Conservation (phyloP, 2,113 vertebrate genomes). For the Oxyura jamaicensis region DNA sequence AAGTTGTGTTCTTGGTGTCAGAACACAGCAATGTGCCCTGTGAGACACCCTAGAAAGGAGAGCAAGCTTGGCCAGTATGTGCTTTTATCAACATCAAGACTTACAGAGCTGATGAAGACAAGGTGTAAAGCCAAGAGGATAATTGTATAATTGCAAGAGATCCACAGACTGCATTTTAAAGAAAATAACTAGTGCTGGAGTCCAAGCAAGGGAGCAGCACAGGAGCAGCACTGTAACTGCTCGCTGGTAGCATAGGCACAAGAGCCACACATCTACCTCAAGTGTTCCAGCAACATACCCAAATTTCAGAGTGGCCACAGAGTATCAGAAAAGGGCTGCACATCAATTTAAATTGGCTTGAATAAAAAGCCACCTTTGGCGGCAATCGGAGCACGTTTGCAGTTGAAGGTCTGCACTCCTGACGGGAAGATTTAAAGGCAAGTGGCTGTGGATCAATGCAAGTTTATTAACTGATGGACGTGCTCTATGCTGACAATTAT, state of each 20-base stretch:
- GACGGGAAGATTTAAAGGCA: neutral
- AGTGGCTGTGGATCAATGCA: neutral
- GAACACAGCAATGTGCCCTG: rapidly evolving
- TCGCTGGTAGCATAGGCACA: neutral
- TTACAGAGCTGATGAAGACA: neutral
- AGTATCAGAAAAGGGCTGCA: neutral
- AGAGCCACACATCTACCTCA: neutral
- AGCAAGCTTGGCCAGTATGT: neutral
- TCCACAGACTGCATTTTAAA: neutral
- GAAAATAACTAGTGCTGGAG: neutral
- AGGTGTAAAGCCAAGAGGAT: neutral
- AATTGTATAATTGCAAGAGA: neutral
- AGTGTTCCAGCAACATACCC: neutral
- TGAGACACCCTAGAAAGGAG: neutral
- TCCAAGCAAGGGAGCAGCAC: neutral
- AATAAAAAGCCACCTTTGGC: neutral
- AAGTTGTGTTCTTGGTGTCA: neutral
- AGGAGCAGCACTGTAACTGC: neutral
- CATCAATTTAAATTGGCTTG: neutral
- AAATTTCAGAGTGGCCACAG: neutral
- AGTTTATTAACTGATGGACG: neutral
- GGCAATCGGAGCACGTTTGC: neutral
- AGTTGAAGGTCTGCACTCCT: neutral
- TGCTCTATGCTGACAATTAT: neutral
- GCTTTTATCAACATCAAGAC: neutral